Percentiles rank a stretch among this genome's conserved stretches.
These are phyloP conservation scores for Lagenorhynchus albirostris DNA, from an alignment of 2,113 vertebrate species.

Conservation along the genomic window DNA sequence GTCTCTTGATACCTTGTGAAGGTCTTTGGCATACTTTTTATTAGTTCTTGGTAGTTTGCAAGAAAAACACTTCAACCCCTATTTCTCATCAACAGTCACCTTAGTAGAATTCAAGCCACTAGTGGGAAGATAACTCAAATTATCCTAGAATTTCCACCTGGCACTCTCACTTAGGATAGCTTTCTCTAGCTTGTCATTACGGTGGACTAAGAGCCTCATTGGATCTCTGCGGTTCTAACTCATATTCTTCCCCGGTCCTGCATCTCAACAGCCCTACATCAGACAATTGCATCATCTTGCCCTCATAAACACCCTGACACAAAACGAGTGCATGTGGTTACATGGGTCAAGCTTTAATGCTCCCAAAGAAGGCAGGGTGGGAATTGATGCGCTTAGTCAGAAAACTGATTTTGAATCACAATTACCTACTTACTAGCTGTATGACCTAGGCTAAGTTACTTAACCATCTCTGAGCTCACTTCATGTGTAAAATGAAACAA, in stretches of 20 bases:
- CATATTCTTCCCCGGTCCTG: neutral
- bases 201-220: neutral
- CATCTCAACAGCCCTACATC: neutral
- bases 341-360: neutral
- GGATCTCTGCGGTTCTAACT: slow-evolving; percentile 14
- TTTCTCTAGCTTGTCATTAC: slow-evolving; percentile 9
- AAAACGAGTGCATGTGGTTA: neutral
- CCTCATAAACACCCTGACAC: neutral
- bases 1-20: slow-evolving; percentile 21
- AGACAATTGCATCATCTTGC: neutral
- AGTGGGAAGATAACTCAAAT: slow-evolving; percentile 45
- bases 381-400: neutral
- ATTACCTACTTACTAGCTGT: neutral
- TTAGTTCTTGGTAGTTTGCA: slow-evolving; percentile 42
- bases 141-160: slow-evolving; percentile 51
- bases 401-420: neutral
- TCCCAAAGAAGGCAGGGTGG: neutral
- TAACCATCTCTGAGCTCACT: slow-evolving; percentile 23
- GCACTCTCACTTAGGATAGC: slow-evolving; percentile 1
- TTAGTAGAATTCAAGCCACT: slow-evolving; percentile 46
- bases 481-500: neutral
- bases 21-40: slow-evolving; percentile 36
- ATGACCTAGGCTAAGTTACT: slow-evolving; percentile 13
- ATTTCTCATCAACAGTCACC: slow-evolving; percentile 52
- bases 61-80: slow-evolving; percentile 46